Evolutionary conservation across 2,888 invertebrate genomes (phyloP).

Genomic region (Catocala sponsa): DNA sequence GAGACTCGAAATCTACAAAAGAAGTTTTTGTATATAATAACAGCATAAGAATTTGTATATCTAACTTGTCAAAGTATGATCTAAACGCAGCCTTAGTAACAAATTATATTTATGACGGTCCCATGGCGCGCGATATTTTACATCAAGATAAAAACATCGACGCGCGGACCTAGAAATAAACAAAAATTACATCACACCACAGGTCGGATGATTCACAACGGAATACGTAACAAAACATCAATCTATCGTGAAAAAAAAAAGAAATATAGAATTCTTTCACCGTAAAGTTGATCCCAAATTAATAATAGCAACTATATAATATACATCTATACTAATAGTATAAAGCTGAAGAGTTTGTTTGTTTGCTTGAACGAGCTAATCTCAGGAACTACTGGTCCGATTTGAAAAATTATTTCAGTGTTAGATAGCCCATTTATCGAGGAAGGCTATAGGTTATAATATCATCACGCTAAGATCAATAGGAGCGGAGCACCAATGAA

Average conservation of each 20-base stretch:
- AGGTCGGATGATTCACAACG: slow-evolving; percentile 42
- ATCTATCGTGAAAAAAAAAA: slow-evolving; percentile 44
- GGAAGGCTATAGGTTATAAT: too few relatives aligned
- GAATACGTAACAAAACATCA: slow-evolving; percentile 43
- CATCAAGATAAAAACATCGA: slow-evolving; percentile 23
- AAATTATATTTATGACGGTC: slow-evolving; percentile 15
- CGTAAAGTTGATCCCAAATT: slow-evolving; percentile 46
- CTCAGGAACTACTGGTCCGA: too few relatives aligned
- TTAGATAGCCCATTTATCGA: too few relatives aligned
- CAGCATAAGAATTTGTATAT: too few relatives aligned
- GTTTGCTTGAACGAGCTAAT: too few relatives aligned
- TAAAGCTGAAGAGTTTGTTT: too few relatives aligned
- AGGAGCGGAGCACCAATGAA: too few relatives aligned
- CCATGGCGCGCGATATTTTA: slow-evolving; percentile 16
- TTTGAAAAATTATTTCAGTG: too few relatives aligned
- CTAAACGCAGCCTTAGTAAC: slow-evolving; percentile 1
- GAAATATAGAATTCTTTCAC: slow-evolving; percentile 22
- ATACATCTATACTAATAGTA: too few relatives aligned
- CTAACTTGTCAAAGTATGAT: not conserved
- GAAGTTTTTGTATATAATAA: too few relatives aligned
- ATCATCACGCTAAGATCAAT: too few relatives aligned
- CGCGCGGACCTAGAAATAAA: slow-evolving; percentile 31
- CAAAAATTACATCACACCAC: slow-evolving; percentile 37
- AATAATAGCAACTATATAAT: slow-evolving; percentile 54
- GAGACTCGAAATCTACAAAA: too few relatives aligned